Conservation (phyloP, 2,888 invertebrate genomes). For the Bhutanitis thaidina region DNA sequence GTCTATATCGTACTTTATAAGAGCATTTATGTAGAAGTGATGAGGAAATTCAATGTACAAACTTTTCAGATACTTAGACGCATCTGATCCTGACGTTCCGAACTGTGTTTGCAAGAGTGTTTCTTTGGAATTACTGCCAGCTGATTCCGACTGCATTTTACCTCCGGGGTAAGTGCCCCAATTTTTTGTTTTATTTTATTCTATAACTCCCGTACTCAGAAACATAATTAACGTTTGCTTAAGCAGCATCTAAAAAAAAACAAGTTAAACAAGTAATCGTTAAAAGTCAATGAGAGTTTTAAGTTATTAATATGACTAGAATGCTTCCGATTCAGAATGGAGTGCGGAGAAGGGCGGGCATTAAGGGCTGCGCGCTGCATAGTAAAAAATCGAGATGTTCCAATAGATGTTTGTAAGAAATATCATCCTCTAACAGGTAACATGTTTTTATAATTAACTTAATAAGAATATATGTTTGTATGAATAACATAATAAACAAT, state of each 20-base stretch:
- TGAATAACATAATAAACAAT: too few species aligned
- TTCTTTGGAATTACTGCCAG: conserved; percentile 58
- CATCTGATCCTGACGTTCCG: conserved; percentile 62
- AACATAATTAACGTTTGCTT: too few species aligned
- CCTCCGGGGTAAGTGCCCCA: conserved; percentile 55
- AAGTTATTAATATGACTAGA: neutral
- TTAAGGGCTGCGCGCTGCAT: conserved; percentile 64
- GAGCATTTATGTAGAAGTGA: too few species aligned
- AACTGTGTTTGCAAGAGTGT: conserved; percentile 64
- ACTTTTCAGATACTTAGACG: conserved; percentile 53
- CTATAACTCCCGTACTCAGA: too few species aligned
- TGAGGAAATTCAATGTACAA: too few species aligned
- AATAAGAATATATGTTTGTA: too few species aligned
- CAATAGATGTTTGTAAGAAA: conserved; percentile 71
- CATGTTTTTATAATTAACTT: neutral
- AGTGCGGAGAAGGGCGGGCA: conserved; percentile 65
- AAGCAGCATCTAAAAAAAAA: too few species aligned
- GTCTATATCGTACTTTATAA: too few species aligned
- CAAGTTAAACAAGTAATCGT: too few species aligned
- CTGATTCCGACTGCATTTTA: conserved; percentile 67
- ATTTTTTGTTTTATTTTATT: too few species aligned
- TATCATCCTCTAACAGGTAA: conserved; percentile 65
- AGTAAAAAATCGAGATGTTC: conserved; percentile 58
- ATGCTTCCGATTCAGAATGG: conserved; percentile 33
- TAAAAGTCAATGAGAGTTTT: too few species aligned